phyloP scores from a whole-genome alignment of 2,888 invertebrate genomes.

The Trissonchulus sp. region DNA sequence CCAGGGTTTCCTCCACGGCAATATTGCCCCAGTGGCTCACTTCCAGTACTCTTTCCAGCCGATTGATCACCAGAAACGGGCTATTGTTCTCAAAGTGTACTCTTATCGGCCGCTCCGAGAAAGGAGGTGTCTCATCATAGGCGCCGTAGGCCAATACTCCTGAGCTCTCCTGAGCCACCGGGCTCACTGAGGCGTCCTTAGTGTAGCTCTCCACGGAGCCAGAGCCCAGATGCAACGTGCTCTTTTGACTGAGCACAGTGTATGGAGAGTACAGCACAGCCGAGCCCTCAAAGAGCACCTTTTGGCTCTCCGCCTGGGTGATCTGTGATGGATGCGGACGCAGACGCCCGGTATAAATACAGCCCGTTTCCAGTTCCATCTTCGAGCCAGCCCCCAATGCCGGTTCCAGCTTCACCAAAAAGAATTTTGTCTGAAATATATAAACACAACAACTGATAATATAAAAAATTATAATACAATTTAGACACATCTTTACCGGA shows the following conservation, averaged over 20 bases:
- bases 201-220: constrained; percentile 74
- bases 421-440: no score
- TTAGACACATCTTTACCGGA: no score
- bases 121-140: constrained; percentile 64
- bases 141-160: constrained; percentile 84
- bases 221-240: constrained; percentile 69
- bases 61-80: constrained; percentile 87
- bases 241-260: constrained; percentile 69
- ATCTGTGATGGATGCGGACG: constrained; percentile 79
- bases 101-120: constrained; percentile 61
- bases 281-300: constrained; percentile 74
- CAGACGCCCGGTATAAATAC: constrained; percentile 51
- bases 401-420: no score
- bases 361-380: neutral
- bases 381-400: neutral
- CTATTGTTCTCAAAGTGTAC: constrained; percentile 93
- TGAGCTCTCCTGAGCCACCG: constrained; percentile 69
- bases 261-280: constrained; percentile 79
- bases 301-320: constrained; percentile 83
- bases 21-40: constrained; percentile 99
- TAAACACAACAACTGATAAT: no score
- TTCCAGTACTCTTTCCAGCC: constrained; percentile 78
- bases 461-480: no score
- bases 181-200: constrained; percentile 63
- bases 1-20: constrained; percentile 87